Conservation (phyloP, 2,113 vertebrate genomes). For the Muntiacus reevesi region DNA sequence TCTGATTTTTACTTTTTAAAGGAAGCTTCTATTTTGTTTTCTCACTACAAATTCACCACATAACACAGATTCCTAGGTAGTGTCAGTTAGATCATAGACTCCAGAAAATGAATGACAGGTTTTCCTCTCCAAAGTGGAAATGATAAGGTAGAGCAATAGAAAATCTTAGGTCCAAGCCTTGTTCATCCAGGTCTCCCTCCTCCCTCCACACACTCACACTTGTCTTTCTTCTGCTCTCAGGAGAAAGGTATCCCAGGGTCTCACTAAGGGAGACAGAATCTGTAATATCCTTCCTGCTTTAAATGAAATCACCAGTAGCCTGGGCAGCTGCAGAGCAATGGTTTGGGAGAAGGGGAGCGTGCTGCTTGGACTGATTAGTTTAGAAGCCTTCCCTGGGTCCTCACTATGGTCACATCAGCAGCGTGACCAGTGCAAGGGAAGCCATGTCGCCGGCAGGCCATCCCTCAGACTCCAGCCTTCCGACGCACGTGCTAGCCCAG, state of each 20-base stretch:
- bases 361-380: neutral
- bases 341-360: neutral
- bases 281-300: neutral
- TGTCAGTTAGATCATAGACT: neutral
- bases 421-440: accelerated
- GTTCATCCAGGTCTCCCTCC: neutral
- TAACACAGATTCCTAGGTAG: neutral
- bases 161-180: neutral
- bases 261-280: neutral
- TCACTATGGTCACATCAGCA: accelerated
- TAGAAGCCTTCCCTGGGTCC: neutral
- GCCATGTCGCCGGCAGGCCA: accelerated
- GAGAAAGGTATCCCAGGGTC: neutral
- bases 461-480: accelerated
- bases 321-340: neutral
- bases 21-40: neutral
- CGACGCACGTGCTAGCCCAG: accelerated
- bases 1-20: neutral
- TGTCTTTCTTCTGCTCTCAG: neutral
- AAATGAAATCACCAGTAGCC: neutral
- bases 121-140: neutral
- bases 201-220: neutral
- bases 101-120: neutral
- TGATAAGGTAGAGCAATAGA: neutral
- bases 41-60: neutral